Percentiles rank a stretch among this genome's conserved stretches.
These are phyloP conservation scores for Ara ararauna DNA, from an alignment of 2,797 vertebrate genomes.

Conservation along the genomic window DNA sequence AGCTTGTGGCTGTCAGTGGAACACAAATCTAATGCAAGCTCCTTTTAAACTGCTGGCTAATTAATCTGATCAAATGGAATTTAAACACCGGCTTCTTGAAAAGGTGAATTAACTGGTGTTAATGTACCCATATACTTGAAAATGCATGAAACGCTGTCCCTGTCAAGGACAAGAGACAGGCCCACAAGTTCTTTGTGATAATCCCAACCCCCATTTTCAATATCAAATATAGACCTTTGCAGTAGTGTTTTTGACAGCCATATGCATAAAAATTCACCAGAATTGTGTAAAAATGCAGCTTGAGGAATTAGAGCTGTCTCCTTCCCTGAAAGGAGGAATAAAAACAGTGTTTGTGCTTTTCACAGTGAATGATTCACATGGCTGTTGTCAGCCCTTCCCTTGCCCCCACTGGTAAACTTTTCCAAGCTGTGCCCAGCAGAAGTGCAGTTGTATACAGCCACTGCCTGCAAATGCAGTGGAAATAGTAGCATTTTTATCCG, in stretches of 20 bases:
- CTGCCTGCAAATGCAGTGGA: not conserved
- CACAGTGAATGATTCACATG: accelerated
- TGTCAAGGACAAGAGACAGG: not conserved
- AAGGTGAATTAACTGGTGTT: not conserved
- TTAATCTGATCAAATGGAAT: not conserved
- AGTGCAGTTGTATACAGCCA: not conserved
- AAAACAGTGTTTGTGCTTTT: not conserved
- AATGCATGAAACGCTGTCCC: not conserved
- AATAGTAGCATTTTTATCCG: not conserved
- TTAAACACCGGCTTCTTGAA: not conserved
- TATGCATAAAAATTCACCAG: not conserved
- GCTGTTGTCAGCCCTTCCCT: not conserved
- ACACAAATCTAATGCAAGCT: not conserved
- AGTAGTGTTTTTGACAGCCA: not conserved
- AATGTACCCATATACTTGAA: not conserved
- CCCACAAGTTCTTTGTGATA: not conserved
- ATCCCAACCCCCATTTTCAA: not conserved
- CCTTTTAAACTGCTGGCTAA: not conserved
- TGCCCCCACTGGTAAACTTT: accelerated
- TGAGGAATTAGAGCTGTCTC: not conserved
- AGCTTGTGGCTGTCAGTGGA: not conserved
- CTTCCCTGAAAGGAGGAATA: not conserved
- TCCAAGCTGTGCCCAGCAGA: not conserved
- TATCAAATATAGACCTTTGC: not conserved
- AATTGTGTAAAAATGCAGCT: not conserved